Base-by-base conservation (phyloP, 2,888 invertebrate genomes). In the Drosophila setosimentum region DNA sequence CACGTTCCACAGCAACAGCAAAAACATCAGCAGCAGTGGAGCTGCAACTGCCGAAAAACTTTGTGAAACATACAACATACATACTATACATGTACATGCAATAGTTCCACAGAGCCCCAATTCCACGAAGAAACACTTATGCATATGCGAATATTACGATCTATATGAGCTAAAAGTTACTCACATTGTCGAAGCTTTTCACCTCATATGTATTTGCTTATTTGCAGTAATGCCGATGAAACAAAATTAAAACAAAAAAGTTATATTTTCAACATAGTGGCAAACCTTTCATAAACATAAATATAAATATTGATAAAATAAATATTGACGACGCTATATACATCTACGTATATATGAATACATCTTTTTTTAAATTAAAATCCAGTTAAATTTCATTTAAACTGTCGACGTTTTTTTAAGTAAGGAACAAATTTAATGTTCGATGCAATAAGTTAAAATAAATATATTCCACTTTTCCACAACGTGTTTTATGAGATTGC, bases 1-100 rank as follows among this genome's bases (percentile, higher is more conserved):
- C 90, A 88, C 91, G 90, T 83, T 84, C 77, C 53, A 65, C 59
- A 84, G 68, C 72, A 74, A 59, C 62, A 70, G 51, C 65, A 76
- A 61, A 76, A 72, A 45, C 69, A 76, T 64, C 80, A 35, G 45
- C 60, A 62, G 21, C 42, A 33, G 32, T 55, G 35, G 61, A 53
- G 33, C 58, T 33, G 40, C 68, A 76, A 60, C 63, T 69, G 80
- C 67, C 74, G 74, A 80, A 80, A 80, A 81, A 69, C 80, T 83
- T 83, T 77, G 60, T 76, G 77, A 70, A 86, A 78, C 89, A 78
- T 68, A 74, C 77, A 49, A 62, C 51, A 57, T 53, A 54, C 54
- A n/a, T 21, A 30, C 68, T 57, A 24, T 64, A 51, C 40, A n/a
- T 30, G 30, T n/a, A 35, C 55, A 33, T 40, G n/a, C 24, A 60